Conservation (phyloP, 2,888 invertebrate genomes). For the Cephalotes varians region DNA sequence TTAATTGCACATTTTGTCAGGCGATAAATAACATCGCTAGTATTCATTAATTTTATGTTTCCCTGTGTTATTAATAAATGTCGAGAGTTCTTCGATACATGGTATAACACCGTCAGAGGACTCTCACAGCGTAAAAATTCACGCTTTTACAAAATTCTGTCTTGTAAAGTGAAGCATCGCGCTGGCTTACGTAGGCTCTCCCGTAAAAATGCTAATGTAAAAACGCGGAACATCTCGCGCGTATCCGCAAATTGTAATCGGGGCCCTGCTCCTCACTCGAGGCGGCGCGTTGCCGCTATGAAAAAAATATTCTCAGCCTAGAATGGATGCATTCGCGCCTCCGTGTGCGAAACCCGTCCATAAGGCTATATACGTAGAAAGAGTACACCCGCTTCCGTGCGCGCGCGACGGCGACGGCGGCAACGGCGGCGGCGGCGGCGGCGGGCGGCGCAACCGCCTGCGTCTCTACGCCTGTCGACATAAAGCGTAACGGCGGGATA, state of each 20-base stretch:
- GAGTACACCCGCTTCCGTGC: constrained; percentile 17
- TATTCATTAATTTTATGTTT: neutral
- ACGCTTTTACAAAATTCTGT: neutral
- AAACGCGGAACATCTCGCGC: neutral
- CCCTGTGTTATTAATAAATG: neutral
- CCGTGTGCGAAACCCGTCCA: constrained; percentile 5
- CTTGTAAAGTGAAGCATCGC: neutral
- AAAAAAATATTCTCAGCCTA: neutral
- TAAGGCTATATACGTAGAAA: constrained; percentile 3
- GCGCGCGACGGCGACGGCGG: neutral
- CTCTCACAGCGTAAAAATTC: neutral
- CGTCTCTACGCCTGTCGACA: constrained; percentile 1
- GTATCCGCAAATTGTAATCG: constrained; percentile 21
- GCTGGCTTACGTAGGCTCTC: neutral
- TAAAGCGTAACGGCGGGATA: constrained; percentile 39
- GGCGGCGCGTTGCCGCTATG: neutral
- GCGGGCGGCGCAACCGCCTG: neutral
- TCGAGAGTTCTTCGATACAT: neutral
- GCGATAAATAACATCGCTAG: neutral
- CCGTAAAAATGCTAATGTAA: neutral
- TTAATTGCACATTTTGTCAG: neutral
- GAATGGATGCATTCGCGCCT: constrained; percentile 14
- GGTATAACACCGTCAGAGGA: neutral
- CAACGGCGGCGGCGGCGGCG: neutral
- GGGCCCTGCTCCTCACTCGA: neutral